Conservation (phyloP, 2,888 invertebrate genomes). For the Sarcophaga carnaria region DNA sequence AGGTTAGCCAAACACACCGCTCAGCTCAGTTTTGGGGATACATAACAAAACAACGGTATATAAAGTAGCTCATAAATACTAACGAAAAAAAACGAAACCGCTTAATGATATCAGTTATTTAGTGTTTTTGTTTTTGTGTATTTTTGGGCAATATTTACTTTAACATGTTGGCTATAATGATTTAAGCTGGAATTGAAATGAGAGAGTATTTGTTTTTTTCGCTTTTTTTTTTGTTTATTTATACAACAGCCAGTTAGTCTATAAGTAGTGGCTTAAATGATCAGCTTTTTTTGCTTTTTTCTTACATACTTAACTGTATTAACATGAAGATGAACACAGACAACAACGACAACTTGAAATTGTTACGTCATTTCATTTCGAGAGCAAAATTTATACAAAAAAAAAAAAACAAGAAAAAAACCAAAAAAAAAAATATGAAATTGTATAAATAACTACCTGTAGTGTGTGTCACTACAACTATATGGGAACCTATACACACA, state of each 20-base stretch:
- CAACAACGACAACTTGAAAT: conserved; percentile 55
- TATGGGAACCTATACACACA: conserved; percentile 26
- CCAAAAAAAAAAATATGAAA: conserved; percentile 33
- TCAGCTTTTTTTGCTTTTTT: background rate
- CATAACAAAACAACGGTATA: conserved; percentile 63
- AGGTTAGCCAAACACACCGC: conserved; percentile 70
- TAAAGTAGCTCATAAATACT: conserved; percentile 55
- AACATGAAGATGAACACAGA: conserved; percentile 65
- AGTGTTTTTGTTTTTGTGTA: background rate
- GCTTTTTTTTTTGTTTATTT: conserved; percentile 5
- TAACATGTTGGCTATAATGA: conserved; percentile 30
- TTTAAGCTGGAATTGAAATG: conserved; percentile 17
- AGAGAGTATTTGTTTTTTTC: conserved; percentile 5
- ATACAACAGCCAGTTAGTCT: conserved; percentile 47
- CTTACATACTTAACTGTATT: conserved; percentile 71
- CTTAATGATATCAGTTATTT: conserved; percentile 55
- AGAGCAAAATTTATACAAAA: conserved; percentile 56
- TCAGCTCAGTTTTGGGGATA: conserved; percentile 43
- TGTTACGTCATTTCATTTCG: conserved; percentile 76
- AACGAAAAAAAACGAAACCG: conserved; percentile 44
- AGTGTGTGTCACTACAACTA: background rate
- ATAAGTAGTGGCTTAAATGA: conserved; percentile 20
- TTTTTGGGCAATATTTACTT: conserved; percentile 60
- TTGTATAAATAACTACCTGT: background rate
- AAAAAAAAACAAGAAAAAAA: background rate